Evolutionary conservation across 1,140 invertebrate species (phyloP).

Genomic region (Macrocentrus cingulum): DNA sequence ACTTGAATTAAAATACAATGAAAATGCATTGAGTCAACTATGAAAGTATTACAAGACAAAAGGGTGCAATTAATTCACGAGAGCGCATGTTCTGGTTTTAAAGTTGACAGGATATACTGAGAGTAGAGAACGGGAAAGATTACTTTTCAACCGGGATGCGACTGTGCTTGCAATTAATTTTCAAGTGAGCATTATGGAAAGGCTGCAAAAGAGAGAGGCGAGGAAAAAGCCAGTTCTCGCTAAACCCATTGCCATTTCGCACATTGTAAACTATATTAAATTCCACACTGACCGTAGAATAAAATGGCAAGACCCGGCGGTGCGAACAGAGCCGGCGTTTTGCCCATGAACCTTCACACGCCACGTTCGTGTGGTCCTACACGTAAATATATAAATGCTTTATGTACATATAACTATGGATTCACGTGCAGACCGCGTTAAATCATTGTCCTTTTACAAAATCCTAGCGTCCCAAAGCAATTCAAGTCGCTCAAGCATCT

Average conservation of each 20-base stretch:
- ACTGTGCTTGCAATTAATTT: slow-evolving; percentile 31
- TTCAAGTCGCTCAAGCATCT: too few species aligned
- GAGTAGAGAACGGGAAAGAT: slow-evolving; percentile 7
- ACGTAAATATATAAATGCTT: not conserved
- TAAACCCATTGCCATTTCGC: slow-evolving; percentile 26
- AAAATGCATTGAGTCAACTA: not conserved
- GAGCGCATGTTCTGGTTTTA: slow-evolving; percentile 20
- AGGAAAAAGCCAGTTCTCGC: slow-evolving; percentile 10
- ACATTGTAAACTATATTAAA: slow-evolving; percentile 36
- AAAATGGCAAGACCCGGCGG: slow-evolving; percentile 20
- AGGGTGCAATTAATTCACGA: slow-evolving; percentile 27
- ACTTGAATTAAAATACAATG: not conserved
- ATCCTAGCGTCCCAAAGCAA: too few species aligned
- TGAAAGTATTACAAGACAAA: too few species aligned
- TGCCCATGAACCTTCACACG: too few species aligned
- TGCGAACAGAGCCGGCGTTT: too few species aligned
- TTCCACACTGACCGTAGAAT: slow-evolving; percentile 31
- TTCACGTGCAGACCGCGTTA: not conserved
- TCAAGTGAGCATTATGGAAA: slow-evolving; percentile 22
- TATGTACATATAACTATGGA: not conserved
- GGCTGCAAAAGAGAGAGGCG: too few species aligned
- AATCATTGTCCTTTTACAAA: not conserved
- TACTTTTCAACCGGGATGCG: slow-evolving; percentile 21
- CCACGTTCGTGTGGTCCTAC: too few species aligned
- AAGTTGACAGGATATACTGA: not conserved